A percentile compares a stretch with the other conserved stretches of the same genome.
Evolutionary conservation across 2,113 vertebrate genomes (phyloP).

Genomic region (Misgurnus anguillicaudatus): DNA sequence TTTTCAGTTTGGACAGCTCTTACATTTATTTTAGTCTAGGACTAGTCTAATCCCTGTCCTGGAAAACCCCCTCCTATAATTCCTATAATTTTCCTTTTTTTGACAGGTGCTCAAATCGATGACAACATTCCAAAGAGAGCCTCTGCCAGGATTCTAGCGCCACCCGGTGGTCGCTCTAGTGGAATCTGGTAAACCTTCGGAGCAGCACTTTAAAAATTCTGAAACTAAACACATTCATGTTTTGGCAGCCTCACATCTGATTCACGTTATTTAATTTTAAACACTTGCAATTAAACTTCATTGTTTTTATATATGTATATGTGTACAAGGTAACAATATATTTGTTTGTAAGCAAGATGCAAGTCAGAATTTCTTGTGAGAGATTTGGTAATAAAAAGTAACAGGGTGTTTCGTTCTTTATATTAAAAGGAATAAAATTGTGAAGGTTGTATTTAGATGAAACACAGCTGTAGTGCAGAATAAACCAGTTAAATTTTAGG

Average conservation of each 20-base stretch:
- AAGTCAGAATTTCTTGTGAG: slow-evolving; percentile 17
- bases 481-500: background rate
- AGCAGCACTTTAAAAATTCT: slow-evolving; percentile 34
- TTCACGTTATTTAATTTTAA: slow-evolving; percentile 39
- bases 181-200: slow-evolving; percentile 86
- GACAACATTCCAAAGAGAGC: slow-evolving; percentile 94
- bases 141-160: slow-evolving; percentile 90
- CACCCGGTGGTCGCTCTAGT: slow-evolving; percentile 91
- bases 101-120: slow-evolving; percentile 90
- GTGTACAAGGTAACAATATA: slow-evolving; percentile 21
- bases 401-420: slow-evolving; percentile 25
- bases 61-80: too few relatives aligned
- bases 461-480: slow-evolving; percentile 8
- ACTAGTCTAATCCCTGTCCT: too few relatives aligned
- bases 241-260: slow-evolving; percentile 47
- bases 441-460: background rate
- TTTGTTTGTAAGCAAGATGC: slow-evolving; percentile 46
- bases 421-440: slow-evolving; percentile 2
- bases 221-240: slow-evolving; percentile 49
- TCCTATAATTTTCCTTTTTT: slow-evolving; percentile 5
- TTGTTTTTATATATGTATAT: slow-evolving; percentile 39
- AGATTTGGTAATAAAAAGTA: slow-evolving; percentile 28
- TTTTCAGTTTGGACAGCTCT: too few relatives aligned
- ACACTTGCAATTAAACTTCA: slow-evolving; percentile 39
- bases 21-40: too few relatives aligned